These are phyloP conservation scores for Pectinophora gossypiella DNA, from an alignment of 1,140 invertebrate species.

Conservation along the genomic window DNA sequence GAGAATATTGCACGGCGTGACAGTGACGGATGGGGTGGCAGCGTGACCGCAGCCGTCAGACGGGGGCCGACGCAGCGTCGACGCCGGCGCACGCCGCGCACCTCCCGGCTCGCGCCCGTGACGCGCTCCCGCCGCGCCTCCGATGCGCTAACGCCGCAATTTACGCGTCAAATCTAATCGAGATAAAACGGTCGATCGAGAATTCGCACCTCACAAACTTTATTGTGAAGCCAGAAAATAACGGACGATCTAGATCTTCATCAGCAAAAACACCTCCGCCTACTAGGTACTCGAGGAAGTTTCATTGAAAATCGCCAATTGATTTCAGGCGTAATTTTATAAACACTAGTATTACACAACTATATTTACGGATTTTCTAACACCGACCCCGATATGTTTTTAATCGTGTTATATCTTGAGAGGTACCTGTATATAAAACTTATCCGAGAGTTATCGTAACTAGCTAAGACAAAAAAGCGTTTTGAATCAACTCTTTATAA, in stretches of 20 bases:
- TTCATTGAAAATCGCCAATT: background rate
- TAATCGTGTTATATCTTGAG: background rate
- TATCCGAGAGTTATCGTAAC: background rate
- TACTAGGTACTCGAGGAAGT: no score
- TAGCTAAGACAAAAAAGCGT: background rate
- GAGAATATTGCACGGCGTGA: slow-evolving; percentile 50
- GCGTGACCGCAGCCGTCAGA: slow-evolving; percentile 11
- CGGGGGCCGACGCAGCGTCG: background rate
- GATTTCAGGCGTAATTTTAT: no score
- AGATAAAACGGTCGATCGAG: slow-evolving; percentile 16
- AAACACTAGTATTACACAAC: no score
- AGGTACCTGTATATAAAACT: background rate
- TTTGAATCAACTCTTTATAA: background rate
- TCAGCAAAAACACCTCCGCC: background rate
- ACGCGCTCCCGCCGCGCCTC: slow-evolving; percentile 22
- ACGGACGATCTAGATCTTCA: background rate
- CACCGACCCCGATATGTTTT: background rate
- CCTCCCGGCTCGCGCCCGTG: slow-evolving; percentile 7
- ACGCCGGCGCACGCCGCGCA: background rate
- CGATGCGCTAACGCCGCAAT: slow-evolving; percentile 26
- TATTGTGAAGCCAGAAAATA: background rate
- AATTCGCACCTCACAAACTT: background rate
- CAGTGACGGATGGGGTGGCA: slow-evolving; percentile 53
- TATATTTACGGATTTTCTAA: no score
- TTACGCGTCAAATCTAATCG: slow-evolving; percentile 29